These are phyloP conservation scores for Tolmerus cingulatus DNA, from an alignment of 2,888 invertebrate species.

Conservation along the genomic window DNA sequence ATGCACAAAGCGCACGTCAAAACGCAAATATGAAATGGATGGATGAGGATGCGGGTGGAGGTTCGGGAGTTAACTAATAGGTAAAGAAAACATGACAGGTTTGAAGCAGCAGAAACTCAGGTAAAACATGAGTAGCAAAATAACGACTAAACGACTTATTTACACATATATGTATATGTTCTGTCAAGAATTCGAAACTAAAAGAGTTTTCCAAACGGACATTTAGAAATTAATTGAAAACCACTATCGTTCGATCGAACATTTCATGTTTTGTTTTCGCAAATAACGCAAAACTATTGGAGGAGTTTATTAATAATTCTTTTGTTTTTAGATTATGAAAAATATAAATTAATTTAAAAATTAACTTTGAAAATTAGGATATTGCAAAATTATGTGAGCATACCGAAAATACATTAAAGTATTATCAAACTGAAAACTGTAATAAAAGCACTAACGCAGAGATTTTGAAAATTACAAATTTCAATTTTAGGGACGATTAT, in stretches of 20 bases:
- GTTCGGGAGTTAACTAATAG: neutral
- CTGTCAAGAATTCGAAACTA: neutral
- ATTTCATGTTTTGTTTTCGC: neutral
- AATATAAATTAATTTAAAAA: too few relatives aligned
- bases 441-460: too few relatives aligned
- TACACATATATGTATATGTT: neutral
- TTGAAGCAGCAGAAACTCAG: neutral
- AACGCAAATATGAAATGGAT: neutral
- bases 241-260: neutral
- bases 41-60: neutral
- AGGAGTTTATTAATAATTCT: too few relatives aligned
- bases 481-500: too few relatives aligned
- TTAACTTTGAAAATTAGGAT: too few relatives aligned
- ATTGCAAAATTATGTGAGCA: neutral
- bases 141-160: neutral
- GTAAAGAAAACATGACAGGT: neutral
- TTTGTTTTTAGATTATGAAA: too few relatives aligned
- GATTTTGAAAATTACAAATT: too few relatives aligned
- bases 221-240: neutral
- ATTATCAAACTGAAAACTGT: too few relatives aligned
- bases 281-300: too few relatives aligned
- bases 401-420: neutral
- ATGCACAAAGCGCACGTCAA: neutral
- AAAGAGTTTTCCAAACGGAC: neutral
- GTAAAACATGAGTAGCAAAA: neutral